Evolutionary conservation across 2,113 vertebrate species (phyloP).

Genomic region (Alexandromys fortis): DNA sequence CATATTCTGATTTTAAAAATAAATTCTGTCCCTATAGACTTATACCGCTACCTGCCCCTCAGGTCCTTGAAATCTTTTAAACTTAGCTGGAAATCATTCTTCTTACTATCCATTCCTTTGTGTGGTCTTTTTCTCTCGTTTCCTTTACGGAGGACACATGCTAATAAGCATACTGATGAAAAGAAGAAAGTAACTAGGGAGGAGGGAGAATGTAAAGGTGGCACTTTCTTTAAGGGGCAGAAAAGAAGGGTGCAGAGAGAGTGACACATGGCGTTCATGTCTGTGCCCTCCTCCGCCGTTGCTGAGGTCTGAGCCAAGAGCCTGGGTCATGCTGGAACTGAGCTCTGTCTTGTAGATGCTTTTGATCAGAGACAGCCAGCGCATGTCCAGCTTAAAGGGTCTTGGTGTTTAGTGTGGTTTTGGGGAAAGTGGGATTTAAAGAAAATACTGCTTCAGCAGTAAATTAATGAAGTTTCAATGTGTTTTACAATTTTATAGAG

Average conservation of each 20-base stretch:
- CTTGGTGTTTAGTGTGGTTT: slow-evolving; percentile 32
- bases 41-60: neutral
- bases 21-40: slow-evolving; percentile 17
- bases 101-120: slow-evolving; percentile 13
- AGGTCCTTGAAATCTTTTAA: slow-evolving; percentile 38
- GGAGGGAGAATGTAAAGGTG: slow-evolving; percentile 38
- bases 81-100: slow-evolving; percentile 10
- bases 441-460: neutral
- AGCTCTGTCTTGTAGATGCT: neutral
- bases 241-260: slow-evolving; percentile 8
- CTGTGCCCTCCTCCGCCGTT: neutral
- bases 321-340: neutral
- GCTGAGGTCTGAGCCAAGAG: neutral
- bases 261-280: neutral
- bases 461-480: neutral
- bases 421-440: slow-evolving; percentile 44
- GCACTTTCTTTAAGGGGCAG: neutral
- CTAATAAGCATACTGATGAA: slow-evolving; percentile 26
- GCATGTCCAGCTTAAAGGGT: slow-evolving; percentile 39
- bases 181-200: slow-evolving; percentile 34
- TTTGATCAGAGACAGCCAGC: slow-evolving; percentile 13
- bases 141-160: slow-evolving; percentile 15
- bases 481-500: slow-evolving; percentile 30
- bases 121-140: neutral
- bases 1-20: slow-evolving; percentile 60